Percentiles rank a stretch among this genome's conserved stretches.
Conservation (phyloP, 2,797 vertebrate genomes). For the Distichodus sexfasciatus region DNA sequence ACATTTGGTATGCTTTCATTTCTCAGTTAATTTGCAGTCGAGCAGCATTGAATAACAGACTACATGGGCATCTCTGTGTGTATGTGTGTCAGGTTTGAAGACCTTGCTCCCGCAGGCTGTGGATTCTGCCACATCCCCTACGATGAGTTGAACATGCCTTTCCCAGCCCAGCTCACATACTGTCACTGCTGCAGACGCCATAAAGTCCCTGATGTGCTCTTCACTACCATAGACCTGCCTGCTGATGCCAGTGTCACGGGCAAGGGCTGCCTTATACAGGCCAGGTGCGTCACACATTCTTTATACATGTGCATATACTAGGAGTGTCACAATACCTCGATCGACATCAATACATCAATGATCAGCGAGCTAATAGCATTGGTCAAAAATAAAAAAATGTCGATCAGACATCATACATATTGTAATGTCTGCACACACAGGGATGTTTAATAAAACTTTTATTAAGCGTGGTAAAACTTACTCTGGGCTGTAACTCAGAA, state of each 20-base stretch:
- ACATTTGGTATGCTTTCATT: neutral
- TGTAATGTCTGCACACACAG: too few relatives aligned
- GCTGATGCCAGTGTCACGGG: slow-evolving; percentile 86
- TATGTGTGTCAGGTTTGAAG: slow-evolving; percentile 82
- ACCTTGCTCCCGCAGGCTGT: slow-evolving; percentile 82
- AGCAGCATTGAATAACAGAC: neutral
- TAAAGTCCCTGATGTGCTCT: slow-evolving; percentile 95
- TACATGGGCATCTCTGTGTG: slow-evolving; percentile 6
- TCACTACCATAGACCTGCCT: slow-evolving; percentile 96
- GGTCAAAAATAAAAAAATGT: too few relatives aligned
- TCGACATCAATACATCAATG: too few relatives aligned
- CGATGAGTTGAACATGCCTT: slow-evolving; percentile 98
- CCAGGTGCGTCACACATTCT: slow-evolving; percentile 76
- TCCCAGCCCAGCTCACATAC: slow-evolving; percentile 94
- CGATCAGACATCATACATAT: too few relatives aligned
- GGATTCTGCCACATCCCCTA: slow-evolving; percentile 98
- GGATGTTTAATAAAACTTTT: too few relatives aligned
- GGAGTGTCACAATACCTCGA: too few relatives aligned
- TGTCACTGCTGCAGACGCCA: slow-evolving; percentile 84
- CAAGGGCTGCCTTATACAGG: slow-evolving; percentile 98
- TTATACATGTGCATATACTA: neutral
- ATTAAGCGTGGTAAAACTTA: too few relatives aligned
- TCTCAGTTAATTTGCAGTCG: too few relatives aligned
- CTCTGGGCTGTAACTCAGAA: too few relatives aligned
- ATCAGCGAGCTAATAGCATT: too few relatives aligned